Evolutionary conservation across 2,888 invertebrate species (phyloP).

Genomic region (Acanthosepion lycidas): DNA sequence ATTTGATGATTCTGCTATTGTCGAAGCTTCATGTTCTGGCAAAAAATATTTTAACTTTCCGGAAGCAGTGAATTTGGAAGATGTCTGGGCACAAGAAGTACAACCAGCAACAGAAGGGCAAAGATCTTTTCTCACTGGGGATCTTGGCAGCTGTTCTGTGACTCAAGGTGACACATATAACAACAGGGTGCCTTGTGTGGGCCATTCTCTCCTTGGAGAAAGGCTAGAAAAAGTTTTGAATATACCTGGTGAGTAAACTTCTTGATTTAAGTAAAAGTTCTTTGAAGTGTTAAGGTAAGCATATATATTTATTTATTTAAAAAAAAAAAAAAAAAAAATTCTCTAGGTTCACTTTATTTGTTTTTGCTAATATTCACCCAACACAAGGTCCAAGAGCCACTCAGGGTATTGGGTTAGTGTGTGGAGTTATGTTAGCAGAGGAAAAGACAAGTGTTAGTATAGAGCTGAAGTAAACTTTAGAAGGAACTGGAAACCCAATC

Average conservation of each 20-base stretch:
- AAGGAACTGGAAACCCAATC: too few relatives aligned
- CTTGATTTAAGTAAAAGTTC: background rate
- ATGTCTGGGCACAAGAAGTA: background rate
- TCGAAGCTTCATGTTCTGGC: slow-evolving; percentile 36
- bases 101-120: background rate
- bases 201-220: background rate
- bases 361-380: too few relatives aligned
- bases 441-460: too few relatives aligned
- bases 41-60: slow-evolving; percentile 34
- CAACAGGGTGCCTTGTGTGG: background rate
- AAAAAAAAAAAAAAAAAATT: too few relatives aligned
- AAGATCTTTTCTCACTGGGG: background rate
- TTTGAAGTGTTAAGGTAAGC: background rate
- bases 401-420: too few relatives aligned
- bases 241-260: background rate
- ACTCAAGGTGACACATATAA: background rate
- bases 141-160: background rate
- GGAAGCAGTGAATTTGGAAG: background rate
- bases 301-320: background rate
- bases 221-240: background rate
- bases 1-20: slow-evolving; percentile 41
- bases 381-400: too few relatives aligned
- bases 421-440: too few relatives aligned
- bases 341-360: too few relatives aligned
- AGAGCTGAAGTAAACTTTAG: too few relatives aligned